A percentile compares a stretch with the other conserved stretches of the same genome.
phyloP scores from a whole-genome alignment of 1,140 invertebrate species.

The Euura lappo region DNA sequence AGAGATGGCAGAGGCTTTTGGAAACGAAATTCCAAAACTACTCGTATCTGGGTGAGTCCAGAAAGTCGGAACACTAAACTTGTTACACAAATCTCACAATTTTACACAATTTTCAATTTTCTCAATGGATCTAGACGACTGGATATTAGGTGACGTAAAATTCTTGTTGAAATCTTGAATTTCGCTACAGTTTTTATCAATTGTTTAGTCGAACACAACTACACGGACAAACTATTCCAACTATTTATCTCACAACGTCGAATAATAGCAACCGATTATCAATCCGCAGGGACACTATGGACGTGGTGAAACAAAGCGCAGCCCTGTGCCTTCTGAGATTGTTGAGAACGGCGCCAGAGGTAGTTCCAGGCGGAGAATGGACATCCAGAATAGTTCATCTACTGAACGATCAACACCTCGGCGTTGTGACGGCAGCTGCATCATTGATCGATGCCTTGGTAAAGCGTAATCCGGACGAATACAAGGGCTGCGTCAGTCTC shows the following conservation, averaged over 20 bases:
- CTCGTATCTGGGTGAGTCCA: constrained; percentile 89
- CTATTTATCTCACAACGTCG: too few relatives aligned
- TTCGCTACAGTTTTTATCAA: background rate
- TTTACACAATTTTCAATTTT: constrained; percentile 17
- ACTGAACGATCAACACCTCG: constrained; percentile 98
- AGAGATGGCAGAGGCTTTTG: constrained; percentile 99
- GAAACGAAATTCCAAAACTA: constrained; percentile 96
- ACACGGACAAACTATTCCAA: too few relatives aligned
- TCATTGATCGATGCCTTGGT: constrained; percentile 98
- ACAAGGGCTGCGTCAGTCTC: constrained; percentile 97
- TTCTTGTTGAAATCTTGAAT: background rate
- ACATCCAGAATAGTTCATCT: constrained; percentile 98
- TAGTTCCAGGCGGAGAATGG: constrained; percentile 98
- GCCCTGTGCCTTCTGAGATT: constrained; percentile 94
- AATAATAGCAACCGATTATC: background rate
- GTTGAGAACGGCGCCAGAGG: constrained; percentile 91
- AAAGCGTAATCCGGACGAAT: constrained; percentile 98
- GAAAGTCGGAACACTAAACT: background rate
- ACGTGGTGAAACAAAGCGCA: constrained; percentile 99
- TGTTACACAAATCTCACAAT: constrained; percentile 19
- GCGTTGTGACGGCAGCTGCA: constrained; percentile 97
- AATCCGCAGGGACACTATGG: constrained; percentile 91
- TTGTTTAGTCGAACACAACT: background rate
- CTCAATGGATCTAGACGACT: constrained; percentile 33
- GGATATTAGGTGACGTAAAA: constrained; percentile 29